These are phyloP conservation scores for Deilephila porcellus DNA, from an alignment of 2,888 invertebrate species.

Conservation along the genomic window DNA sequence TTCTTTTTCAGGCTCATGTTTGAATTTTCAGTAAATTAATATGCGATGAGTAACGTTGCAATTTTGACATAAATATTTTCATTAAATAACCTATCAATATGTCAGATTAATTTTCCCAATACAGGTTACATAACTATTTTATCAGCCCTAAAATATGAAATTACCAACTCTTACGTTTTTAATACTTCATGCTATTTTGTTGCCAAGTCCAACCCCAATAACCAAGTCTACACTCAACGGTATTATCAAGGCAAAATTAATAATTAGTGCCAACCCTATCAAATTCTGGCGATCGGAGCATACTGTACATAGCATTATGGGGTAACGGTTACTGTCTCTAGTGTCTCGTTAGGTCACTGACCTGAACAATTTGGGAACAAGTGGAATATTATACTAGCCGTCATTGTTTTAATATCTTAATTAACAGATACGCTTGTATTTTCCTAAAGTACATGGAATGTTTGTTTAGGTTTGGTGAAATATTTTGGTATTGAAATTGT, in stretches of 20 bases:
- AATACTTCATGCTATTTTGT: too few species aligned
- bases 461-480: not conserved
- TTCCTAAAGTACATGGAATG: not conserved
- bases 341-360: slow-evolving; percentile 2
- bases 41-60: too few species aligned
- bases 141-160: too few species aligned
- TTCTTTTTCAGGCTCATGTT: too few species aligned
- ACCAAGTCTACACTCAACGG: not conserved
- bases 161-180: too few species aligned
- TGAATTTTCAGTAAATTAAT: too few species aligned
- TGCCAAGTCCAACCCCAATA: too few species aligned
- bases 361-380: slow-evolving; percentile 9
- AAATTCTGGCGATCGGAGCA: slow-evolving; percentile 1
- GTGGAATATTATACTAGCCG: slow-evolving; percentile 10
- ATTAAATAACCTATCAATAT: too few species aligned
- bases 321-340: not conserved
- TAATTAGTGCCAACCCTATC: not conserved
- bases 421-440: slow-evolving; percentile 17
- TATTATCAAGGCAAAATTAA: not conserved
- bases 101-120: too few species aligned
- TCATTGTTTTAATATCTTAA: slow-evolving; percentile 18
- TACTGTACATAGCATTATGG: not conserved
- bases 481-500: not conserved
- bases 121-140: too few species aligned
- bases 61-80: too few species aligned